A percentile compares a stretch with the other conserved stretches of the same genome.
Conservation (phyloP, 2,797 vertebrate species). For the Aldrovandia affinis region DNA sequence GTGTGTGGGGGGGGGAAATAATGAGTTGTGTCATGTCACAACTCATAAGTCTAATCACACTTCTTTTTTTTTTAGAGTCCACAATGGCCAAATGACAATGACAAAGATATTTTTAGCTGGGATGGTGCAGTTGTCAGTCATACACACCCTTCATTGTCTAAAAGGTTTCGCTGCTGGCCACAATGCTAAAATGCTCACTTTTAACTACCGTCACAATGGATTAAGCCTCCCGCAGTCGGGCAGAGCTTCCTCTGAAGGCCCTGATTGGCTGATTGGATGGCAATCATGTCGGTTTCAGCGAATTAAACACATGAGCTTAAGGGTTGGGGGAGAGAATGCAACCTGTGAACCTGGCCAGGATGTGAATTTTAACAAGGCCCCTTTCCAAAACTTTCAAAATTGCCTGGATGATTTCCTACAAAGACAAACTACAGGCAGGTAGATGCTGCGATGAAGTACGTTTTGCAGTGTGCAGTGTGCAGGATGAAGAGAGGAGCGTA, state of each 20-base stretch:
- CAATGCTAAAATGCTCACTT: neutral
- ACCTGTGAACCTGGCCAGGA: neutral
- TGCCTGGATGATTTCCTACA: neutral
- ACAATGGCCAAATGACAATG: neutral
- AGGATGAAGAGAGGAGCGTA: neutral
- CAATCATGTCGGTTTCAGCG: neutral
- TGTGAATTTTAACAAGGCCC: neutral
- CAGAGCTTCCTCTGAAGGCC: neutral
- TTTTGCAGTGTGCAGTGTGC: neutral
- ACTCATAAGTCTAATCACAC: conserved; percentile 1
- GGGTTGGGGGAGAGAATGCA: neutral
- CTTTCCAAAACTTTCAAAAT: neutral
- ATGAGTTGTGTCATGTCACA: neutral
- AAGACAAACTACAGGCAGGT: neutral
- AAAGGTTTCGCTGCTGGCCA: neutral
- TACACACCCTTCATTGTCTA: neutral
- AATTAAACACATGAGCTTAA: neutral
- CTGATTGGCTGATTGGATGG: neutral
- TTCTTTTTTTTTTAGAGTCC: neutral
- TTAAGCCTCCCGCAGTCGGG: neutral
- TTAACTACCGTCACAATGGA: neutral
- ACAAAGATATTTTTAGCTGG: neutral
- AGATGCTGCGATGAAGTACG: neutral
- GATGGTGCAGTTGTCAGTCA: neutral
- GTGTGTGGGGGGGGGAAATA: too few relatives aligned